Evolutionary conservation across 2,113 vertebrate species (phyloP).

Genomic region (Glaucomys volans): DNA sequence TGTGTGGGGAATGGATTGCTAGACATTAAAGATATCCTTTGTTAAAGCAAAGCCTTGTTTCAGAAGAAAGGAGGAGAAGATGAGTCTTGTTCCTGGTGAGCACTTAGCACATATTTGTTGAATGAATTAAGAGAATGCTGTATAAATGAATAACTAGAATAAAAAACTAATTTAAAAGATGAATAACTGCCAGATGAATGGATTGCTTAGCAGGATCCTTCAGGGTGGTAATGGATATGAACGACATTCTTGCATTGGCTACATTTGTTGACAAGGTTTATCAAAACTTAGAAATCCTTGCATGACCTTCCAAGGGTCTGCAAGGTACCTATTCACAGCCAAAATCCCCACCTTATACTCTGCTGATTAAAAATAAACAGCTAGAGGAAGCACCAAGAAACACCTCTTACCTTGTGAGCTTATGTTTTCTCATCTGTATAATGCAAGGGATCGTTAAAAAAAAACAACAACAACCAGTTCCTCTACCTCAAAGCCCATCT

Average conservation of each 20-base stretch:
- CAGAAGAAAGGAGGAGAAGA: no score
- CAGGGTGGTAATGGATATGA: not conserved
- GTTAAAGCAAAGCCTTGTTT: not conserved
- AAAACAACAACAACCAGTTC: no score
- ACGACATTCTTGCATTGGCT: not conserved
- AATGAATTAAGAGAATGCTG: not conserved
- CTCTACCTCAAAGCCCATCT: no score
- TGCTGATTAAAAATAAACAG: fast-evolving
- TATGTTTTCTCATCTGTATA: fast-evolving
- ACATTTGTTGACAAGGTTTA: fast-evolving
- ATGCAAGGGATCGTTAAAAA: no score
- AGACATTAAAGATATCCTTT: not conserved
- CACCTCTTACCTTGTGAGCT: fast-evolving
- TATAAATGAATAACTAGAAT: fast-evolving
- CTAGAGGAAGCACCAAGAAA: fast-evolving
- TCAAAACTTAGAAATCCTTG: not conserved
- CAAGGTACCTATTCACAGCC: not conserved
- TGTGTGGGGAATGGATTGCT: no score
- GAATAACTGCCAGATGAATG: not conserved
- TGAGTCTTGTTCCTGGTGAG: fast-evolving
- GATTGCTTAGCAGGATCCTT: not conserved
- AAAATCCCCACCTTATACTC: fast-evolving
- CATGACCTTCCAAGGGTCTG: not conserved
- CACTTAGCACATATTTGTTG: fast-evolving
- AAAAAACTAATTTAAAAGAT: not conserved